Evolutionary conservation across 2,113 vertebrate species (phyloP).

Genomic region (Amphiprion ocellaris): DNA sequence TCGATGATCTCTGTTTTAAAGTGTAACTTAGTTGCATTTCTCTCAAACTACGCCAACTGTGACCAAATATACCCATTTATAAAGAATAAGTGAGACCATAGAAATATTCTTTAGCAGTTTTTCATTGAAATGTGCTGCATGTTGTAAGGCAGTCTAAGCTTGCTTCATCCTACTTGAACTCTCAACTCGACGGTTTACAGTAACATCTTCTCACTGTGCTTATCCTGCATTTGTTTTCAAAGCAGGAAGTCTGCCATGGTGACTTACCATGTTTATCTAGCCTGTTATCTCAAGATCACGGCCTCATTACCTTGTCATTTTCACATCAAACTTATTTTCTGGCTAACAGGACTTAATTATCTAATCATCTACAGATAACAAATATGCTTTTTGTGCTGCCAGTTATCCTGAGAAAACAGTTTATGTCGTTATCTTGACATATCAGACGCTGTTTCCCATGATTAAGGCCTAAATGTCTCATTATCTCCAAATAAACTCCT

Average conservation of each 20-base stretch:
- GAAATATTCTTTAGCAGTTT: background rate
- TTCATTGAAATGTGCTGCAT: background rate
- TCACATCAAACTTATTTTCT: background rate
- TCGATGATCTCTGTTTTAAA: too few relatives aligned
- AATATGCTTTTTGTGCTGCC: background rate
- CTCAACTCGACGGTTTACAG: background rate
- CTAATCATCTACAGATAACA: constrained; percentile 11
- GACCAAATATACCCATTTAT: background rate
- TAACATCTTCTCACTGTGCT: background rate
- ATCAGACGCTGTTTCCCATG: background rate
- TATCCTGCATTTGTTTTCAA: constrained; percentile 16
- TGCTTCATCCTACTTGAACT: background rate
- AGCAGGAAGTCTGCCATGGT: constrained; percentile 2
- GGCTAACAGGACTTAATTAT: constrained; percentile 2
- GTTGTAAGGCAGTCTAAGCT: background rate
- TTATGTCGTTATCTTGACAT: background rate
- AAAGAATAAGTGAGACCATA: background rate
- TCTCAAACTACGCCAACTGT: too few relatives aligned
- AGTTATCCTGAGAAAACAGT: constrained; percentile 14
- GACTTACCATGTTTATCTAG: constrained; percentile 1
- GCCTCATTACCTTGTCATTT: background rate
- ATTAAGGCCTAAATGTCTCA: constrained; percentile 9
- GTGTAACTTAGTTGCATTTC: background rate
- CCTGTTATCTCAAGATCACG: constrained; percentile 10
- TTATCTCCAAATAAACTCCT: background rate